Base-by-base conservation (phyloP, 2,113 vertebrate species). In the Vulpes ferrilata region DNA sequence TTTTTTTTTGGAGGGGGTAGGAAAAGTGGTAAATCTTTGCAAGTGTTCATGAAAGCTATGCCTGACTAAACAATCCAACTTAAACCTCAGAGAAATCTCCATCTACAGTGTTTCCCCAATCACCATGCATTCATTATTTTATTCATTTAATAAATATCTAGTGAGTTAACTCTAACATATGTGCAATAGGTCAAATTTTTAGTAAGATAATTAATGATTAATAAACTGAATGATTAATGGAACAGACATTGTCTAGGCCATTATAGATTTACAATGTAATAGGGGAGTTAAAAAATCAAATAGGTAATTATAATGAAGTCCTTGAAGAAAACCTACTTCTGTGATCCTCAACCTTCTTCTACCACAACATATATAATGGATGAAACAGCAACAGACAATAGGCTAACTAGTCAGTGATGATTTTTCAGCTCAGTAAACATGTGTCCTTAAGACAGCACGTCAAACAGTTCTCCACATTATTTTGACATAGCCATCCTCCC, bases 141-240 rank as follows among this genome's bases (percentile, higher is more conserved):
- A 71, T 55, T 93, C 27, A 92, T 62, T 79, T 65, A 85, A 67
- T 23, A 88, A 95, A 84, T 69, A 11, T 87, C 53, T 74, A 74
- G 38, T 2, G 12, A 95, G 64, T 11, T 78, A 80, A 15, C 62
- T 38, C 51, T 64, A 69, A 35, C 27, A 55, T 55, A 16, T 60
- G 32, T 25, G 7, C 20, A 84, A 64, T 62, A 11, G 51, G 69
- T 84, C 48, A 88, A 92, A 76, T 86, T 79, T 65, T 82, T 93
- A 92, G 60, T n/a, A 93, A 73, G 8, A 48, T 78, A 95, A 60
- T n/a, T 82, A 30, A 64, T 79, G n/a, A 82, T 93, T 89, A 89
- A 69, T 53, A 92, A 57, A 35, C 88, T 67, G 57, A 92, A 86
- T 82, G n/a, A 81, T 65, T 93, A 67, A 87, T 92, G 76, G 96